Percentiles rank a stretch among this genome's conserved stretches.
These are phyloP conservation scores for Tridacna crocea DNA, from an alignment of 2,888 invertebrate genomes.

Conservation along the genomic window DNA sequence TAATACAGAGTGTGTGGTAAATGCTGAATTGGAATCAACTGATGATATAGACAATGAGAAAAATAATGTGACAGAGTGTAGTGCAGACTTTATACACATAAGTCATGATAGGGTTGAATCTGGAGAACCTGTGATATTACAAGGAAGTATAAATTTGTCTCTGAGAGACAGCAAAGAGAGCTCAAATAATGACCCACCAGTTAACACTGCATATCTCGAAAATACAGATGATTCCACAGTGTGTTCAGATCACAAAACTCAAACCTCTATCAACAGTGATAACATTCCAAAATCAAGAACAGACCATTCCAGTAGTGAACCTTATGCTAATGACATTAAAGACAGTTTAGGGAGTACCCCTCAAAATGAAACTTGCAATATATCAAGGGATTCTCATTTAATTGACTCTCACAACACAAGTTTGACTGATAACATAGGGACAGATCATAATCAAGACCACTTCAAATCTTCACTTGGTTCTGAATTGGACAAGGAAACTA, in stretches of 20 bases:
- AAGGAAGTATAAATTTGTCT: not conserved
- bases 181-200: not conserved
- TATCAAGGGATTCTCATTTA: not conserved
- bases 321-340: not conserved
- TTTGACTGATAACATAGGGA: not conserved
- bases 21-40: not conserved
- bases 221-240: not conserved
- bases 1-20: not conserved
- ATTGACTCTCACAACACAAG: not conserved
- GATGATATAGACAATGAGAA: not conserved
- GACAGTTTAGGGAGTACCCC: not conserved
- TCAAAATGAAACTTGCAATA: not conserved
- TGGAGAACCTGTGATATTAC: constrained; percentile 6
- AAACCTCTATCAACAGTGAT: not conserved
- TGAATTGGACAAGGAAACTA: not conserved
- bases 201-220: too few species aligned
- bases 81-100: constrained; percentile 13
- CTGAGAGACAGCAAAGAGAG: not conserved
- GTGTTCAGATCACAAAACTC: not conserved
- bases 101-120: not conserved
- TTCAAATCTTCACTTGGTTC: not conserved
- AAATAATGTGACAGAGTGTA: not conserved
- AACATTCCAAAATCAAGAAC: constrained; percentile 3
- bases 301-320: not conserved
- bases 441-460: not conserved